Conservation (phyloP, 1,140 invertebrate species). For the Anadara kagoshimensis region DNA sequence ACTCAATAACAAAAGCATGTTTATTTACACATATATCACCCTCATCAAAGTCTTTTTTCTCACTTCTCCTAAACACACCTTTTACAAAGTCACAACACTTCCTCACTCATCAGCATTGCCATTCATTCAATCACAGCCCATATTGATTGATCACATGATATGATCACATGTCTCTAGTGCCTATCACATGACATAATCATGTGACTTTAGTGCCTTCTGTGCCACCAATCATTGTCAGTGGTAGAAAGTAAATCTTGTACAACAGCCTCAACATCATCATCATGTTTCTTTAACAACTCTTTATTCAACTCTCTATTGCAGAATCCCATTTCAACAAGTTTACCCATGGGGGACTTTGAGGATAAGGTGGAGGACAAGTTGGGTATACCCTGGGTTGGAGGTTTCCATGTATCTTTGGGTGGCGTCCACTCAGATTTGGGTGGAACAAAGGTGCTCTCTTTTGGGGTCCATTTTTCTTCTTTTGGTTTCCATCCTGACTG, state of each 20-base stretch:
- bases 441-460: not conserved
- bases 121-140: too few relatives aligned
- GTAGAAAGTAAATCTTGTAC: conserved; percentile 53
- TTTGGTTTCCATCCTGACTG: conserved; percentile 31
- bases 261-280: conserved; percentile 59
- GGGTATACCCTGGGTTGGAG: conserved; percentile 22
- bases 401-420: conserved; percentile 35
- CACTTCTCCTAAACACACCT: too few relatives aligned
- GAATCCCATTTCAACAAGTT: conserved; percentile 71
- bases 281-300: conserved; percentile 60
- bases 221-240: conserved; percentile 46
- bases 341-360: conserved; percentile 51
- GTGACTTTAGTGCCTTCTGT: conserved; percentile 38
- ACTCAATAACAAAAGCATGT: too few relatives aligned
- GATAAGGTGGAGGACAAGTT: conserved; percentile 1
- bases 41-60: too few relatives aligned
- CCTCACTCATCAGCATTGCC: too few relatives aligned
- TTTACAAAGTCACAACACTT: too few relatives aligned
- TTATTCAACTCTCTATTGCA: conserved; percentile 64
- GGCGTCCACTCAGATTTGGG: conserved; percentile 45
- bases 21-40: too few relatives aligned
- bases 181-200: too few relatives aligned
- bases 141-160: too few relatives aligned
- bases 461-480: conserved; percentile 4
- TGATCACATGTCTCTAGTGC: too few relatives aligned